phyloP scores from a whole-genome alignment of 2,888 invertebrate genomes.

The Eledone cirrhosa region DNA sequence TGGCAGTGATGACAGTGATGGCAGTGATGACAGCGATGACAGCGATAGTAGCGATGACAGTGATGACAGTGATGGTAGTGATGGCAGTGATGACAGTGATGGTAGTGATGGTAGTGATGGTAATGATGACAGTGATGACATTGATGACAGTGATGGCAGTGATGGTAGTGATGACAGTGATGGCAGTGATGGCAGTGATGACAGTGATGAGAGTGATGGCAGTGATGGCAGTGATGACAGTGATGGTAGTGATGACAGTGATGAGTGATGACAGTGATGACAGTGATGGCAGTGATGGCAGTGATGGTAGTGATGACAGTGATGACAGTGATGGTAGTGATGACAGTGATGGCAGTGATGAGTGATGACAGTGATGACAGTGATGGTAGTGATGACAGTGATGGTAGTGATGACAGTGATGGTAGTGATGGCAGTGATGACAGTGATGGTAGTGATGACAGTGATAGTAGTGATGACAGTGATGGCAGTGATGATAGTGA shows the following conservation, averaged over 20 bases:
- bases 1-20: not conserved
- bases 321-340: not conserved
- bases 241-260: not conserved
- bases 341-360: not conserved
- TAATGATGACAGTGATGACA: not conserved
- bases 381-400: constrained; percentile 3
- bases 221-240: constrained; percentile 18
- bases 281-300: constrained; percentile 21
- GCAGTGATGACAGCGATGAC: not conserved
- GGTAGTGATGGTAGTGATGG: constrained; percentile 5
- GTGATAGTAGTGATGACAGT: constrained; percentile 5
- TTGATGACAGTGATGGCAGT: too few species aligned
- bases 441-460: not conserved
- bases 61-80: constrained; percentile 10
- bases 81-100: not conserved
- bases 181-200: constrained; percentile 5
- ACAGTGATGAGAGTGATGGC: too few species aligned
- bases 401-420: not conserved
- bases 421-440: constrained; percentile 1
- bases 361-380: too few species aligned
- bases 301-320: not conserved
- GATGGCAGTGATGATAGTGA: not conserved
- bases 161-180: not conserved
- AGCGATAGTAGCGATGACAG: not conserved
- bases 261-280: too few species aligned